Base-by-base conservation (phyloP, 1,140 invertebrate genomes). In the Scylla paramamosain region DNA sequence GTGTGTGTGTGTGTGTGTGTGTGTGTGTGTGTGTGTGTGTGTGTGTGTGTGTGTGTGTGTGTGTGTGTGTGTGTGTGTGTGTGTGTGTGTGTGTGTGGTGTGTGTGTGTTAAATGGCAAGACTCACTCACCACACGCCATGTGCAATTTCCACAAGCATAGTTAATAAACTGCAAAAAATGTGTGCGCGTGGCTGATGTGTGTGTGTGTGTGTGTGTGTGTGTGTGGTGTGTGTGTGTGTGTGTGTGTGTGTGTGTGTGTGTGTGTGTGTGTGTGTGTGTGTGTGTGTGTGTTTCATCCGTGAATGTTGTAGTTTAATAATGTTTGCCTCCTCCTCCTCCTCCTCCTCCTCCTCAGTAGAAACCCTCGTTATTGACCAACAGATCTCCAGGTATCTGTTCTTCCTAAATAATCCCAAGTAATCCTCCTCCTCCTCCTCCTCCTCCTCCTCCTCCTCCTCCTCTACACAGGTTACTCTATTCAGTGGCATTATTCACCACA, bases 191-290 rank as follows among this genome's bases (percentile, higher is more conserved):
- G n/a, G n/a, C n/a, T n/a, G n/a, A 25, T 67, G 59, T 67, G 59
- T 67, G 59, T 67, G 59, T 25, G 59, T 67, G 59, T 67, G 59
- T 67, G 59, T 67, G 59, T 67, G 10, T 67, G 59, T 67, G 59
- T 25, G 59, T 67, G 20, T 67, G 20, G 7, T 67, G 6, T 25
- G 82, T 83, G 82, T 83, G 82, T 83, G 83, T 84, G 83, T n/a
- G n/a, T 77, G 67, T 77, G 67, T 77, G 67, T 77, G 67, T n/a
- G 67, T 77, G 67, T 77, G 67, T 77, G 67, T 77, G 67, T 77
- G 20, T 77, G 67, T 77, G 67, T n/a, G 67, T 77, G 67, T 77
- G 67, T 77, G 20, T 77, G 67, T 77, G 67, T 77, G 67, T 77
- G 67, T n/a, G 67, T 45, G 20, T 45, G 32, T 12, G 87, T 25